phyloP scores from a whole-genome alignment of 1,140 invertebrate species.

The Colletes gigas region DNA sequence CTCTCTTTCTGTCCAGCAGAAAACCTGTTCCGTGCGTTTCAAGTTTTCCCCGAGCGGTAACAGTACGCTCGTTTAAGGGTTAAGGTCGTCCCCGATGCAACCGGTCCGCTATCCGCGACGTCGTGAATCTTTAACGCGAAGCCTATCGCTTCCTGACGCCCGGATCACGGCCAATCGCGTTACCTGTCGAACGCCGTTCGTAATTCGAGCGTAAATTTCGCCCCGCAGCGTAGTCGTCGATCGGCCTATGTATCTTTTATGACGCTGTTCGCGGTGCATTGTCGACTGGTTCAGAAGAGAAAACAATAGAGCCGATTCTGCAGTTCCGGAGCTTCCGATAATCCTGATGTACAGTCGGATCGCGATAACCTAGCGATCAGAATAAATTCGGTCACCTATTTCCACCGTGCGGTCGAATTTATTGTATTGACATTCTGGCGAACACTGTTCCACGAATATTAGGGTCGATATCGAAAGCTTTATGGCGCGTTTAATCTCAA shows the following conservation, averaged over 20 bases:
- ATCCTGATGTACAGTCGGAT: constrained; percentile 7
- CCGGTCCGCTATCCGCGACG: constrained; percentile 46
- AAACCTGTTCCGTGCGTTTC: constrained; percentile 51
- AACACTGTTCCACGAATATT: not conserved
- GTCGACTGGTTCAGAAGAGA: not conserved
- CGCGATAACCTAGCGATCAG: not conserved
- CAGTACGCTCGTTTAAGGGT: constrained; percentile 54
- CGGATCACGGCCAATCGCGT: constrained; percentile 8
- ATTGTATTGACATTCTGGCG: not conserved
- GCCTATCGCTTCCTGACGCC: not conserved
- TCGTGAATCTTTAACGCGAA: constrained; percentile 6
- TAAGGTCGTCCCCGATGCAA: constrained; percentile 48
- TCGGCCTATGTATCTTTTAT: not conserved
- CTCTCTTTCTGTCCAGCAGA: constrained; percentile 9
- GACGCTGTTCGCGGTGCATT: not conserved
- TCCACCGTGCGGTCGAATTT: not conserved
- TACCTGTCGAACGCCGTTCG: not conserved
- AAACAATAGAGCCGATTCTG: constrained; percentile 11
- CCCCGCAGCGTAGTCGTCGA: not conserved
- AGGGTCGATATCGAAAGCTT: not conserved
- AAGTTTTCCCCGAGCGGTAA: constrained; percentile 50
- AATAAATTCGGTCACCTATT: constrained; percentile 10
- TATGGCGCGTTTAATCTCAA: too few relatives aligned
- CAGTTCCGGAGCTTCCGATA: not conserved
- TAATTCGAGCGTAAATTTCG: not conserved